A percentile compares a stretch with the other conserved stretches of the same genome.
Evolutionary conservation across 2,113 vertebrate species (phyloP).

Genomic region (Scomber japonicus): DNA sequence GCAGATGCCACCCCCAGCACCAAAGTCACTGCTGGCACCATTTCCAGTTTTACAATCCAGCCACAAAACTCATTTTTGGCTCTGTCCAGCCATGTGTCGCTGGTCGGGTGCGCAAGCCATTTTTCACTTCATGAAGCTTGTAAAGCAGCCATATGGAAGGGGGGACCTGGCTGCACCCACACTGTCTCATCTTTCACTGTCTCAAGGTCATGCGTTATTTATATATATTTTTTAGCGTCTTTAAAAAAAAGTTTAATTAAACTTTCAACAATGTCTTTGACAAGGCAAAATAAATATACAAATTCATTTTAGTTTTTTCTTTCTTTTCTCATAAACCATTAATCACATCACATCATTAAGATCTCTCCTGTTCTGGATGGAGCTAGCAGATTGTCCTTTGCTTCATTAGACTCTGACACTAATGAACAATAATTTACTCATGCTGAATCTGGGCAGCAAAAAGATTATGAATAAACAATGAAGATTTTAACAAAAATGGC

Average conservation of each 20-base stretch:
- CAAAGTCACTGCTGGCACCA: conserved; percentile 39
- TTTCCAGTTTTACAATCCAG: conserved; percentile 49
- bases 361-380: neutral
- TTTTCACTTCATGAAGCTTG: conserved; percentile 64
- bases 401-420: conserved; percentile 35
- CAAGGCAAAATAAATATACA: conserved; percentile 3
- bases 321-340: neutral
- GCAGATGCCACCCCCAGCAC: conserved; percentile 31
- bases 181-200: conserved; percentile 46
- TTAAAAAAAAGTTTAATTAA: neutral
- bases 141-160: conserved; percentile 63
- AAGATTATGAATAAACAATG: conserved; percentile 25
- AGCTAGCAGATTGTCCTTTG: neutral
- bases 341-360: conserved; percentile 17
- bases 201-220: conserved; percentile 57
- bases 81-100: conserved; percentile 31
- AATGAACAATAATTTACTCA: conserved; percentile 34
- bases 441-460: neutral
- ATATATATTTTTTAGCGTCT: conserved; percentile 29
- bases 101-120: conserved; percentile 17
- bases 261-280: conserved; percentile 8
- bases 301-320: neutral
- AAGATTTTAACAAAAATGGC: conserved; percentile 3
- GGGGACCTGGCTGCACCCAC: conserved; percentile 45
- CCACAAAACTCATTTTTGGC: conserved; percentile 50